These are phyloP conservation scores for Balaeniceps rex DNA, from an alignment of 2,113 vertebrate species.

Conservation along the genomic window DNA sequence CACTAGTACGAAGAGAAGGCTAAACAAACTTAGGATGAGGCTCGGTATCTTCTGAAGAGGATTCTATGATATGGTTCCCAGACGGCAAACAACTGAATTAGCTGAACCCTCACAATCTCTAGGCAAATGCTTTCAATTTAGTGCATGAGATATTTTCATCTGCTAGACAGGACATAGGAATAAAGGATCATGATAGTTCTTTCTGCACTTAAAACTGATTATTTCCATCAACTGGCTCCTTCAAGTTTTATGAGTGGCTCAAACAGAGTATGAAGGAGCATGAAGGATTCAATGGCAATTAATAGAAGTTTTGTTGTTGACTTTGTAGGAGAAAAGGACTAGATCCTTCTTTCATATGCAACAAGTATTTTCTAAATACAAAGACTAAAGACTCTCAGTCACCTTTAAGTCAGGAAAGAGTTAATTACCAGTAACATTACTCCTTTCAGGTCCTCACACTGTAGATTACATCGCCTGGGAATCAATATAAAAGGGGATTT, in stretches of 20 bases:
- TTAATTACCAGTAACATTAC: not conserved
- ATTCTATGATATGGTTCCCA: not conserved
- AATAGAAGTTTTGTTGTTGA: not conserved
- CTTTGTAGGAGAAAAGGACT: not conserved
- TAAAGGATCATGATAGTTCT: not conserved
- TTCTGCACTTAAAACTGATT: not conserved
- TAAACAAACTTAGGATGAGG: not conserved
- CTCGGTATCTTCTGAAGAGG: not conserved
- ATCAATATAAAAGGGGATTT: not conserved
- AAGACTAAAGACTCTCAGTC: not conserved
- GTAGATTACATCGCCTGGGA: not conserved
- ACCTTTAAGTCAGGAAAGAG: not conserved
- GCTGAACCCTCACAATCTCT: not conserved
- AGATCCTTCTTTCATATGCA: not conserved
- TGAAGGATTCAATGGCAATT: not conserved
- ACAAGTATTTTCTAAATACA: not conserved
- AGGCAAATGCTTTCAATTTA: not conserved
- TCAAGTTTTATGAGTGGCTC: not conserved
- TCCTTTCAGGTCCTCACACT: not conserved
- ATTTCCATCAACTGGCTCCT: not conserved
- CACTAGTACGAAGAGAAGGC: not conserved
- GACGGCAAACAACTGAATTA: not conserved
- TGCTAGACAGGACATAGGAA: not conserved
- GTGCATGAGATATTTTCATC: not conserved
- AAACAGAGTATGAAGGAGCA: not conserved